These are phyloP conservation scores for Guaruba guarouba DNA, from an alignment of 2,113 vertebrate genomes.

Conservation along the genomic window DNA sequence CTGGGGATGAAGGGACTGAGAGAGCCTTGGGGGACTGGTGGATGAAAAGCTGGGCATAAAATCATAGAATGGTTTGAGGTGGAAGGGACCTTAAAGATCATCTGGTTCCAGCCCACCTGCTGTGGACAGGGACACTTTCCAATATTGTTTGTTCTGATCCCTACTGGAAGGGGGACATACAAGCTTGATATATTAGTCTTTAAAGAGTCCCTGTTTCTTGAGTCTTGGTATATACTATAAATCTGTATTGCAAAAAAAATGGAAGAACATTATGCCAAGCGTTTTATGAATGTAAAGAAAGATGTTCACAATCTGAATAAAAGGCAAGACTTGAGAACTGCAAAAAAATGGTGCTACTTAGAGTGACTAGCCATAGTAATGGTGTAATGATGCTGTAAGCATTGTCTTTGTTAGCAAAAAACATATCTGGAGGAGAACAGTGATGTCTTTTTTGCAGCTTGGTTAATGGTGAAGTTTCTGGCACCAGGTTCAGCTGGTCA, in stretches of 20 bases:
- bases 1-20: not conserved
- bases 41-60: not conserved
- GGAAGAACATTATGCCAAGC: not conserved
- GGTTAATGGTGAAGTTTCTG: not conserved
- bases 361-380: not conserved
- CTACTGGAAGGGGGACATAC: not conserved
- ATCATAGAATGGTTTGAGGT: not conserved
- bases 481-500: not conserved
- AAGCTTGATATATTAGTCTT: not conserved
- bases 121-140: not conserved
- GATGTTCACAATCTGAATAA: not conserved
- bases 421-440: not conserved
- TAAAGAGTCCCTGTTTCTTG: not conserved
- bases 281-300: not conserved
- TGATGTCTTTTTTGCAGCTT: not conserved
- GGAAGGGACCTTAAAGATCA: not conserved
- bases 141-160: not conserved
- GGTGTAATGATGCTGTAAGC: not conserved
- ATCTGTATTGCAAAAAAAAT: not conserved
- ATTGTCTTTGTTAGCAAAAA: not conserved
- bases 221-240: not conserved
- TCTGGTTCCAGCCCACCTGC: not conserved
- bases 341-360: not conserved
- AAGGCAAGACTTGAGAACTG: not conserved
- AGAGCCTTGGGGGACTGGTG: not conserved